Conservation (phyloP, 1,140 invertebrate genomes). For the Pseudomyrmex dendroicus region DNA sequence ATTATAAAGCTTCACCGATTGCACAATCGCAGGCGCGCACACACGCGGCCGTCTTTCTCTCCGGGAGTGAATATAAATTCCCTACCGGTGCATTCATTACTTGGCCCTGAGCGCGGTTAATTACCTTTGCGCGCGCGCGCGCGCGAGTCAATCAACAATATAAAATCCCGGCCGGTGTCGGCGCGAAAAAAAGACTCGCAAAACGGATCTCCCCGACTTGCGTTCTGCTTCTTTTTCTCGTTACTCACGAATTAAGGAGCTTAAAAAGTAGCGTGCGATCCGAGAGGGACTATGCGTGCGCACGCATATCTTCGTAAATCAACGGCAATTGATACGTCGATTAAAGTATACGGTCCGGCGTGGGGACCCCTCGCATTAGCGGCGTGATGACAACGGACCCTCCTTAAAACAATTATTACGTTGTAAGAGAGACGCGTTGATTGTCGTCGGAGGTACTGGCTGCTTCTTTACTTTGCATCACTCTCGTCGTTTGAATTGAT, state of each 20-base stretch:
- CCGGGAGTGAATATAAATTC: not conserved
- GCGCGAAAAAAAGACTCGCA: not conserved
- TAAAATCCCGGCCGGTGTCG: not conserved
- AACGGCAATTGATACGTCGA: constrained; percentile 54
- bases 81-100: constrained; percentile 2
- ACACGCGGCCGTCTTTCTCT: constrained; percentile 3
- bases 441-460: not conserved
- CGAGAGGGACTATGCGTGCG: constrained; percentile 8
- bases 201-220: not conserved
- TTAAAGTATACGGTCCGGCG: constrained; percentile 12
- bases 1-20: constrained; percentile 43
- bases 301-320: constrained; percentile 50
- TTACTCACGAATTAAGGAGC: not conserved
- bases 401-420: constrained; percentile 51
- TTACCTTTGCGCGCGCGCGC: constrained; percentile 11
- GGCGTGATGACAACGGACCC: constrained; percentile 29
- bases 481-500: too few species aligned
- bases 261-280: constrained; percentile 36
- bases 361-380: constrained; percentile 37
- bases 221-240: too few species aligned
- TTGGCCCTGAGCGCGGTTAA: constrained; percentile 45
- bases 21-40: constrained; percentile 23
- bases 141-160: constrained; percentile 48
- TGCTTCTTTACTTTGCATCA: constrained; percentile 1
- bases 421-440: constrained; percentile 16